Percentiles rank a stretch among this genome's conserved stretches.
Evolutionary conservation across 2,888 invertebrate genomes (phyloP).

Genomic region (Sphaerophoria taeniata): DNA sequence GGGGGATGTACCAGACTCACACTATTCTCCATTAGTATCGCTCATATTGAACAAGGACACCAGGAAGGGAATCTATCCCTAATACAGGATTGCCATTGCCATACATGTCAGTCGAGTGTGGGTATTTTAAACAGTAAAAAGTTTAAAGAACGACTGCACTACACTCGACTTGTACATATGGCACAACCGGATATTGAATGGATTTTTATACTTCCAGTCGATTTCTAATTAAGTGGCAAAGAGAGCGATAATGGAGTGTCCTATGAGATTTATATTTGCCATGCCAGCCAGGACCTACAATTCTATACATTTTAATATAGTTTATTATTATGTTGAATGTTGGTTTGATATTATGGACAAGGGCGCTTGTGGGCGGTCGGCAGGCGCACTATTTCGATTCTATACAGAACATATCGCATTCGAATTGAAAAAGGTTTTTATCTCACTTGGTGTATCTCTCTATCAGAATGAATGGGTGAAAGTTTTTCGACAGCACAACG

Average conservation of each 20-base stretch:
- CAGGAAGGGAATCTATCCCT: conserved; percentile 29
- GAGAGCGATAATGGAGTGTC: conserved; percentile 73
- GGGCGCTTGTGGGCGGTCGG: not conserved
- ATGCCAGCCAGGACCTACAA: conserved; percentile 9
- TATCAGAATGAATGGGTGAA: conserved; percentile 12
- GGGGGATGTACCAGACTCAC: not conserved
- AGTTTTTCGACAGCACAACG: conserved; percentile 19
- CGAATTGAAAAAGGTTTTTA: conserved; percentile 26
- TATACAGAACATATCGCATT: conserved; percentile 33
- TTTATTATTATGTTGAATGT: not conserved
- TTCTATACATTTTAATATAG: conserved; percentile 18
- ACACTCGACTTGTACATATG: conserved; percentile 5
- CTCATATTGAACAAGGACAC: conserved; percentile 1
- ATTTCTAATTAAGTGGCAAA: conserved; percentile 74
- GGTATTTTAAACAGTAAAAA: not conserved
- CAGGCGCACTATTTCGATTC: conserved; percentile 13
- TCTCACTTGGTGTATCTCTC: not conserved
- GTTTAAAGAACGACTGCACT: conserved; percentile 22
- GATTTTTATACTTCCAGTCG: conserved; percentile 71
- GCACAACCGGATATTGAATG: conserved; percentile 26
- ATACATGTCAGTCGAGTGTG: not conserved
- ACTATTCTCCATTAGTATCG: not conserved
- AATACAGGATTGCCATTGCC: conserved; percentile 1
- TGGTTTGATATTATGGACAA: too few species aligned
- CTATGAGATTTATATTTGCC: conserved; percentile 68